These are phyloP conservation scores for Tortricodes alternella DNA, from an alignment of 2,888 invertebrate genomes.

Conservation along the genomic window DNA sequence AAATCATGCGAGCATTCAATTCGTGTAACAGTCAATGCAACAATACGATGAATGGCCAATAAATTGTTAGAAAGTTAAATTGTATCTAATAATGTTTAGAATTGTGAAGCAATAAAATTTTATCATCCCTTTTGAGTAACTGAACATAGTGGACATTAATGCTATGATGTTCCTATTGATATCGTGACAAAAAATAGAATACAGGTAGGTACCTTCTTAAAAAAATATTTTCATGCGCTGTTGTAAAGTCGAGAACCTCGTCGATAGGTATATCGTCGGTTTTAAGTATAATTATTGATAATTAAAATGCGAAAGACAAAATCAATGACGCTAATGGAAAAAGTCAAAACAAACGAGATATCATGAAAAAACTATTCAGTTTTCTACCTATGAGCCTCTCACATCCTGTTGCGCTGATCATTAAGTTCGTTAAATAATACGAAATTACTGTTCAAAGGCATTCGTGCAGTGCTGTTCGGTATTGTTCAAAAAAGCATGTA, in stretches of 20 bases:
- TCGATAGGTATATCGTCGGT: no score
- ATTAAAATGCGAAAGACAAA: no score
- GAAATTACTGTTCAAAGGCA: not conserved
- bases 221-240: no score
- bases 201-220: no score
- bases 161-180: no score
- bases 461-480: not conserved
- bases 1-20: slow-evolving; percentile 36
- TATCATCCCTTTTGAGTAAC: not conserved
- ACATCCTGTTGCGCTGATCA: not conserved
- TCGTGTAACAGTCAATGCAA: slow-evolving; percentile 1
- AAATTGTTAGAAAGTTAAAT: slow-evolving; percentile 9
- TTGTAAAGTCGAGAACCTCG: no score
- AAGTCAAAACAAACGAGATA: not conserved
- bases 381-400: not conserved
- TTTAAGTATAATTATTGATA: no score
- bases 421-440: not conserved
- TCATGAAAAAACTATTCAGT: not conserved
- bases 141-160: no score
- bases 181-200: no score
- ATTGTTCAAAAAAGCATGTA: not conserved
- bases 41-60: slow-evolving; percentile 9
- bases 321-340: no score
- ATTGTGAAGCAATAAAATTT: not conserved
- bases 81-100: not conserved